Percentiles rank a stretch among this genome's conserved stretches.
Evolutionary conservation across 2,113 vertebrate species (phyloP).

Genomic region (Ageneiosus marmoratus): DNA sequence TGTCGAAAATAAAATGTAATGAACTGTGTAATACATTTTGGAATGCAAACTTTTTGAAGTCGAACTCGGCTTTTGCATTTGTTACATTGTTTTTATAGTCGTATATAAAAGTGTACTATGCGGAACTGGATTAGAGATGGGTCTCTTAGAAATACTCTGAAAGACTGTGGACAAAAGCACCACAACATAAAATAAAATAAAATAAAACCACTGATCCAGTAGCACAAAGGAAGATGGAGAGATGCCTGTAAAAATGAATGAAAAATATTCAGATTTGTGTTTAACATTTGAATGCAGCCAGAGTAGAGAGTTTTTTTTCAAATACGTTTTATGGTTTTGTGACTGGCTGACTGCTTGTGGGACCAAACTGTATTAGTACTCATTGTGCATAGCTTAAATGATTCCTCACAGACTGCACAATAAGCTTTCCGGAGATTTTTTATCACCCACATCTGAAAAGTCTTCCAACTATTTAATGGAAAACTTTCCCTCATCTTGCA

Average conservation of each 20-base stretch:
- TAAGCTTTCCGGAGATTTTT: conserved; percentile 6
- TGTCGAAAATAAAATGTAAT: neutral
- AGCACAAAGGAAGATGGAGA: neutral
- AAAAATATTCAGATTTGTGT: neutral
- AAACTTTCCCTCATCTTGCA: neutral
- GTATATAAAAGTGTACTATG: neutral
- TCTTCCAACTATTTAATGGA: neutral
- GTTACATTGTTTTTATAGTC: neutral
- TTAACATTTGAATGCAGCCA: neutral
- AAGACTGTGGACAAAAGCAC: neutral
- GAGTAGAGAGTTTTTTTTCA: neutral
- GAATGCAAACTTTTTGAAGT: neutral
- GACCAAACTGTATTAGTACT: conserved; percentile 7
- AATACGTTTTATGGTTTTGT: neutral
- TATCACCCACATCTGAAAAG: conserved; percentile 1
- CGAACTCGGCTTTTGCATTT: neutral
- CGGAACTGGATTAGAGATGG: neutral
- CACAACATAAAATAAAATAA: neutral
- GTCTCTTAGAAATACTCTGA: neutral
- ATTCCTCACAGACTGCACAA: conserved; percentile 14
- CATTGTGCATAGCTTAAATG: conserved; percentile 12
- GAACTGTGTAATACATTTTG: neutral
- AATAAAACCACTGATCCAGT: neutral
- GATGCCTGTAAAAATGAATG: neutral
- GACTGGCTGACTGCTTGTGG: conserved; percentile 9